Base-by-base conservation (phyloP, 1,140 invertebrate species). In the Drosophila kepulauana region DNA sequence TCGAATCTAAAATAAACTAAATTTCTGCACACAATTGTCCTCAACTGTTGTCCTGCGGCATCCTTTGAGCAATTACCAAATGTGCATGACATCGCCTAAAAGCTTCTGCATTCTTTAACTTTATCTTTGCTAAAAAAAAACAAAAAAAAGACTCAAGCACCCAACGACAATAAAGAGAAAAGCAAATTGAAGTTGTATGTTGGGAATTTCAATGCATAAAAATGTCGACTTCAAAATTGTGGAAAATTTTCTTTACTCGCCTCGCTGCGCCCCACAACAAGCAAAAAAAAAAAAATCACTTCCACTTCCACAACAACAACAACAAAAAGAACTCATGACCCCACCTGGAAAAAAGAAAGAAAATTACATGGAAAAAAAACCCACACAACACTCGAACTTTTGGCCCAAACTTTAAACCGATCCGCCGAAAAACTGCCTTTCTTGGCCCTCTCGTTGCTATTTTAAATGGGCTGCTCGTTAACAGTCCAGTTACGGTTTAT, bases 181-280 rank as follows among this genome's bases (percentile, higher is more conserved):
- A 38, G 35, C 73, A 77, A 77, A 77, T 77, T 81, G 61, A 76
- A 81, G 77, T 69, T 79, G 59, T 64, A 30, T 64, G 51, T 75
- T 58, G 52, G 52, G 45, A 84, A 84, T 82, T 79, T 76, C 76
- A 82, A 82, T 82, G 72, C 20, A 25, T 71, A 64, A 64, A 69
- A 69, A 16, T 65, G 28, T 54, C 43, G 54, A 43, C 45, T 30
- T 1, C 8, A 11, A 51, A 64, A 30, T 59, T 64, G 51, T 56
- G 43, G 66, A 79, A 72, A 82, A 59, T 64, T 78, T 82, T 30
- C 59, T 49, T 33, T 56, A 16, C 33, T 57, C 51, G 58, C 35
- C 59, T 75, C 58, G 66, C 33, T 64, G 58, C 46, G 10, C 28
- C 33, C 46, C 13, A 13, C 35, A 38, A 25, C 20, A 25, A 25